Conservation (phyloP, 2,888 invertebrate genomes). For the Scrobipalpa atriplicella region DNA sequence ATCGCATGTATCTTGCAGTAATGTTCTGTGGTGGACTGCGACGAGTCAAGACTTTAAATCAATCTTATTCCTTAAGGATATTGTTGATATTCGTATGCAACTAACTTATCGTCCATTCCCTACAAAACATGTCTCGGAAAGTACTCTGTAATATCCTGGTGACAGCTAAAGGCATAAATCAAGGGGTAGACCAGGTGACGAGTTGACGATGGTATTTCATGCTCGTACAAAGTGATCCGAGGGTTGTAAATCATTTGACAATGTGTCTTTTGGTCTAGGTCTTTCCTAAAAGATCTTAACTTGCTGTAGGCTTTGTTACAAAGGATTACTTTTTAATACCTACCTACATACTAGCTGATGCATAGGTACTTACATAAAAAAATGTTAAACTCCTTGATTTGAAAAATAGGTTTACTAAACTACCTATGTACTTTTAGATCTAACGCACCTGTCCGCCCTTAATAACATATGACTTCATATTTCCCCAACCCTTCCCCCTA, state of each 20-base stretch:
- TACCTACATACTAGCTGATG: no score
- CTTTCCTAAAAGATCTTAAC: no score
- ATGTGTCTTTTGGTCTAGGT: neutral
- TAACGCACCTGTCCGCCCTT: neutral
- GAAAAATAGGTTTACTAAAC: no score
- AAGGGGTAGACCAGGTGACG: neutral
- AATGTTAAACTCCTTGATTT: neutral
- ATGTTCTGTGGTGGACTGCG: neutral
- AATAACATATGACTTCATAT: neutral
- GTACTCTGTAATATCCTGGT: slow-evolving; percentile 4
- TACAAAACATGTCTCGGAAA: neutral
- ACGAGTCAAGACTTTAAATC: neutral
- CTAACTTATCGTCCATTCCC: neutral
- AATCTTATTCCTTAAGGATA: neutral
- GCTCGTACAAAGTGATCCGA: neutral
- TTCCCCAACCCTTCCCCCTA: slow-evolving; percentile 6
- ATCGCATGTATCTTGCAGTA: neutral
- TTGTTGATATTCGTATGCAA: neutral
- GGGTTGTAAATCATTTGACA: neutral
- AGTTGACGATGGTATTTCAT: neutral
- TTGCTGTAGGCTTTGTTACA: no score
- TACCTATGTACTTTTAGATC: neutral
- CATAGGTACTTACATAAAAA: no score
- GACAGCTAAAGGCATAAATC: neutral
- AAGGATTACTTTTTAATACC: no score